phyloP scores from a whole-genome alignment of 1,140 invertebrate genomes.

The Agrilus planipennis region DNA sequence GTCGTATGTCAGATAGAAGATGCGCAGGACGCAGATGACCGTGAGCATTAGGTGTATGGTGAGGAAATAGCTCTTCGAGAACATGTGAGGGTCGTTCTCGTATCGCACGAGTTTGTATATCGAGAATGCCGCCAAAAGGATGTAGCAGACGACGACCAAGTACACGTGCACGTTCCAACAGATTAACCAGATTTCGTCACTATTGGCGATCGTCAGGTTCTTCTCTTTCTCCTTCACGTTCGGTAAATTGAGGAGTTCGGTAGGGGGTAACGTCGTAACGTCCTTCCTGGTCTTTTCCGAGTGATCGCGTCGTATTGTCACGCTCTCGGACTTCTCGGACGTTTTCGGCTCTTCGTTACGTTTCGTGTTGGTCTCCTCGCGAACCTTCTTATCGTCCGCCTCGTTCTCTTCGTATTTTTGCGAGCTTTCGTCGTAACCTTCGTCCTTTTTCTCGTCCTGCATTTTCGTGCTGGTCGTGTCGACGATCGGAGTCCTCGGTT shows the following conservation, averaged over 20 bases:
- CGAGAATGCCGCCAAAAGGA: constrained; percentile 66
- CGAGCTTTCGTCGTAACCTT: constrained; percentile 7
- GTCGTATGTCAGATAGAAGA: constrained; percentile 80
- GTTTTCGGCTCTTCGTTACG: constrained; percentile 9
- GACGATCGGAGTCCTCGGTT: constrained; percentile 28
- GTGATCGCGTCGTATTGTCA: constrained; percentile 24
- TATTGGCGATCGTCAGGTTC: constrained; percentile 25
- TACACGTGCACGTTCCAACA: constrained; percentile 86
- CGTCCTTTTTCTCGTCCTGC: constrained; percentile 26
- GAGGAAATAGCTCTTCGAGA: constrained; percentile 73
- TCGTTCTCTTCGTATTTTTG: constrained; percentile 17
- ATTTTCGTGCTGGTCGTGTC: constrained; percentile 29
- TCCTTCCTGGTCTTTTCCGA: constrained; percentile 18
- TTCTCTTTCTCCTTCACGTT: constrained; percentile 29
- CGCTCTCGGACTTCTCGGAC: constrained; percentile 23
- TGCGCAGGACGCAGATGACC: constrained; percentile 64
- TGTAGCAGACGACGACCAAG: constrained; percentile 67
- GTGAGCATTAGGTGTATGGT: constrained; percentile 70
- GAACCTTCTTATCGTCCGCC: constrained; percentile 8
- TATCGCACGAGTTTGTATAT: constrained; percentile 71
- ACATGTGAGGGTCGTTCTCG: constrained; percentile 65
- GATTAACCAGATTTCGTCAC: constrained; percentile 53
- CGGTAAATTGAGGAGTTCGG: constrained; percentile 27
- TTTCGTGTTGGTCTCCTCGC: constrained; percentile 6
- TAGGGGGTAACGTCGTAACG: constrained; percentile 27